Evolutionary conservation across 2,113 vertebrate species (phyloP).

Genomic region (Brachyhypopomus gauderio): DNA sequence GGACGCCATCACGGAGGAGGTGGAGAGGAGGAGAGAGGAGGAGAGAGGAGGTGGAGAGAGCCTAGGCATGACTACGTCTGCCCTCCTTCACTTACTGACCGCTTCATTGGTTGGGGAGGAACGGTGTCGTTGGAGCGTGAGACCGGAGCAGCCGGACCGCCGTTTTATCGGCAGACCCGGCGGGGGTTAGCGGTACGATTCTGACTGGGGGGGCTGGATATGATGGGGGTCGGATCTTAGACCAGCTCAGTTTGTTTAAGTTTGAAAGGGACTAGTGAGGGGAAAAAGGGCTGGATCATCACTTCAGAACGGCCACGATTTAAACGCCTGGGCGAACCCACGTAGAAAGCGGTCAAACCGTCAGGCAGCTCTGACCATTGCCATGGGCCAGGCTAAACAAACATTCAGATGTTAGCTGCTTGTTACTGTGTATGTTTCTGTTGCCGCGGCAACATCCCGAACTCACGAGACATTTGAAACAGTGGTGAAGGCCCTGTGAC

Average conservation of each 20-base stretch:
- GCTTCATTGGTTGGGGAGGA: constrained; percentile 35
- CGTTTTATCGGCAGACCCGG: constrained; percentile 29
- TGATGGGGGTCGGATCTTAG: neutral
- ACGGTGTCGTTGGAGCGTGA: neutral
- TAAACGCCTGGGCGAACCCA: neutral
- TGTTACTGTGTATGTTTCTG: neutral
- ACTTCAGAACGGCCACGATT: neutral
- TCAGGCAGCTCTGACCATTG: neutral
- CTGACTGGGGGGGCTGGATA: constrained; percentile 2
- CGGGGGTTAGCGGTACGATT: constrained; percentile 31
- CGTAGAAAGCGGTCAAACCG: neutral
- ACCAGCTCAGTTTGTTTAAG: neutral
- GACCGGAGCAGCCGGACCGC: neutral
- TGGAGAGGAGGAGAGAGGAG: neutral
- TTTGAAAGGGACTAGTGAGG: constrained; percentile 6
- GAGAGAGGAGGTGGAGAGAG: neutral
- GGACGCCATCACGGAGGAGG: neutral
- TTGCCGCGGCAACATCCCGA: neutral
- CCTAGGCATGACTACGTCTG: constrained; percentile 33
- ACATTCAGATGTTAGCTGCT: constrained; percentile 12
- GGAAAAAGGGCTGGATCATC: neutral
- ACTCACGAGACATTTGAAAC: constrained; percentile 28
- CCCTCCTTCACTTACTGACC: constrained; percentile 42
- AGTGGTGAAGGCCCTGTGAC: neutral
- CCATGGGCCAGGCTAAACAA: constrained; percentile 36